Base-by-base conservation (phyloP, 2,797 vertebrate genomes). In the Molossus alvarezi region DNA sequence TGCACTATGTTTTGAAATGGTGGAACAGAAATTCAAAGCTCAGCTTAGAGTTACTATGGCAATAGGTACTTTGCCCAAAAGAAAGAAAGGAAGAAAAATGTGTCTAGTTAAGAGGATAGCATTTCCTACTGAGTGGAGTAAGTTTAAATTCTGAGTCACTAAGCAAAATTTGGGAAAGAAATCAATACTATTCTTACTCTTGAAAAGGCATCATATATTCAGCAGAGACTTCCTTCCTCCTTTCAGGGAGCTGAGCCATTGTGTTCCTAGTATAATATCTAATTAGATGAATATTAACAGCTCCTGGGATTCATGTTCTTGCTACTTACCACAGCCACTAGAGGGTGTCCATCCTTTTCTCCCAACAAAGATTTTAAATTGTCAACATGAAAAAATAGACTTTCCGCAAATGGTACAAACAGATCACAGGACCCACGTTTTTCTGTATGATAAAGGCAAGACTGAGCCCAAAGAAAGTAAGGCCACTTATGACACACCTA, bases 101-200 rank as follows among this genome's bases (percentile, higher is more conserved):
- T 76, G 27, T 90, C 37, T 69, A 33, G 27, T 71, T 58, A 83
- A 55, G 53, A 89, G 15, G 23, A 53, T 55, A 75, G 14, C n/a
- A 8, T 91, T 95, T 79, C 77, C 57, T 75, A 48, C 2, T 75
- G 5, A 85, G 69, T 88, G 53, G 53, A 82, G 1, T 82, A 65
- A 27, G 25, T 76, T 83, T 80, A 71, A 91, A 87, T 91, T 58
- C 65, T 65, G 89, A 96, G 62, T 94, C 71, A 83, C 45, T 55
- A 94, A 88, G 71, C 82, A 91, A 96, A 90, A 72, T 48, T 37
- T 64, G 81, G 41, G 84, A 87, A 51, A 81, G 33, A 93, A 91
- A 75, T 92, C 75, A 82, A n/a, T 86, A 67, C 37, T 27, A 33
- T 65, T 85, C 90, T 77, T 84, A 73, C 37, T 85, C 57, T 83